A percentile compares a stretch with the other conserved stretches of the same genome.
Conservation (phyloP, 2,888 invertebrate genomes). For the Tenthredo notha region DNA sequence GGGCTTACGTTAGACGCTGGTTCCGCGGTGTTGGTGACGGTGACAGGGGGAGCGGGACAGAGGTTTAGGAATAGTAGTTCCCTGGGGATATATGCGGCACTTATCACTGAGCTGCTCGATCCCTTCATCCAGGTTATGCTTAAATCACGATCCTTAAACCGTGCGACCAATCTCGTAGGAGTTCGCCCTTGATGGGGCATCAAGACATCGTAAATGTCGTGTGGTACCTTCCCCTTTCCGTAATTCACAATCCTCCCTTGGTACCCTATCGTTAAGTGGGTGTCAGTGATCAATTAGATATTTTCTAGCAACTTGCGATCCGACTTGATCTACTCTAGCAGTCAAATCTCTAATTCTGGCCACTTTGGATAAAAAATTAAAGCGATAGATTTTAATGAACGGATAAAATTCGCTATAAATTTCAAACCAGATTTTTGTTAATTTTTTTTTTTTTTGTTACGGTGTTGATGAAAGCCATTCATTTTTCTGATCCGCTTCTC, state of each 20-base stretch:
- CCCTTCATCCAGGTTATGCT: constrained; percentile 46
- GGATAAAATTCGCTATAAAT: not conserved
- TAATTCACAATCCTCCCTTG: not conserved
- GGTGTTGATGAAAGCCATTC: not conserved
- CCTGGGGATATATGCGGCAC: constrained; percentile 26
- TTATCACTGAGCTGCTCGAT: constrained; percentile 46
- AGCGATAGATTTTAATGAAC: not conserved
- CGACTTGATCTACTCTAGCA: not conserved
- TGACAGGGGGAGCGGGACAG: not conserved
- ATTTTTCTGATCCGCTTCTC: not conserved
- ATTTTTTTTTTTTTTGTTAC: not conserved
- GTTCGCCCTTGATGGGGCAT: constrained; percentile 42
- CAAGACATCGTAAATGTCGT: constrained; percentile 36
- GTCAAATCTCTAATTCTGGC: not conserved
- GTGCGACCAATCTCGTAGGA: constrained; percentile 32
- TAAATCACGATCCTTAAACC: constrained; percentile 47
- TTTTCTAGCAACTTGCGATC: not conserved
- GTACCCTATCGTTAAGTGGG: not conserved
- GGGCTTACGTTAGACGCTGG: not conserved
- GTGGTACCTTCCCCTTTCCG: not conserved
- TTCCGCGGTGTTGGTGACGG: not conserved
- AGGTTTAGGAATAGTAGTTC: constrained; percentile 43
- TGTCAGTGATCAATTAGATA: not conserved
- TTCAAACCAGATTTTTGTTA: not conserved
- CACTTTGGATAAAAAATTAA: not conserved